Conservation (phyloP, 2,113 vertebrate genomes). For the Nibea coibor region DNA sequence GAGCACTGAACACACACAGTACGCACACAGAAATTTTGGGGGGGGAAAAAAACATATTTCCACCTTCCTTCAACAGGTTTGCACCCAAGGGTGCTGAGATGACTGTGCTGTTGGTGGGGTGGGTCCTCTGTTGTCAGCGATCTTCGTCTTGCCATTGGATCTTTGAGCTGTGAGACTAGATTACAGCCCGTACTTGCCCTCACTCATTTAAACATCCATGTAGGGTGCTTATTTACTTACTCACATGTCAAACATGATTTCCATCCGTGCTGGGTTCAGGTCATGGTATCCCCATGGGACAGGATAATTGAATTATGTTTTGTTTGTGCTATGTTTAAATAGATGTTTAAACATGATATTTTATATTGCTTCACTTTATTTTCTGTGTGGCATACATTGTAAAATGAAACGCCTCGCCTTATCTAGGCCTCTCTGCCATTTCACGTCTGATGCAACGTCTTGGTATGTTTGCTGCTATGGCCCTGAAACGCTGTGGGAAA, state of each 20-base stretch:
- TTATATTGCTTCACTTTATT: neutral
- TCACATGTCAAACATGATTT: neutral
- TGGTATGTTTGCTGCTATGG: neutral
- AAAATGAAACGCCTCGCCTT: neutral
- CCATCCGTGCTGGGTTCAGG: neutral
- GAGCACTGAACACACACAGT: neutral
- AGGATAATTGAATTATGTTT: neutral
- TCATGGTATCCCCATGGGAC: neutral
- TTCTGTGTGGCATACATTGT: neutral
- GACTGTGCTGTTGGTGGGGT: neutral
- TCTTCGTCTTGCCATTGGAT: slow-evolving; percentile 1
- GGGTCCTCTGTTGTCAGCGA: neutral
- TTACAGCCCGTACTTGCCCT: neutral
- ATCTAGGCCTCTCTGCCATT: neutral
- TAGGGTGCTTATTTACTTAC: neutral
- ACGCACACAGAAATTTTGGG: neutral
- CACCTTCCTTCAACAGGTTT: neutral
- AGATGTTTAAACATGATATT: too few species aligned
- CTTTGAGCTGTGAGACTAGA: slow-evolving; percentile 12
- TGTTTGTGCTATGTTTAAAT: neutral
- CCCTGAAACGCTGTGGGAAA: slow-evolving; percentile 68
- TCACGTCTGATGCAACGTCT: slow-evolving; percentile 78
- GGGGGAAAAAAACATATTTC: neutral
- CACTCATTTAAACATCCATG: slow-evolving; percentile 26
- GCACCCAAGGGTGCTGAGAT: neutral